phyloP scores from a whole-genome alignment of 2,113 vertebrate genomes.

The Campylomormyrus tamandua region DNA sequence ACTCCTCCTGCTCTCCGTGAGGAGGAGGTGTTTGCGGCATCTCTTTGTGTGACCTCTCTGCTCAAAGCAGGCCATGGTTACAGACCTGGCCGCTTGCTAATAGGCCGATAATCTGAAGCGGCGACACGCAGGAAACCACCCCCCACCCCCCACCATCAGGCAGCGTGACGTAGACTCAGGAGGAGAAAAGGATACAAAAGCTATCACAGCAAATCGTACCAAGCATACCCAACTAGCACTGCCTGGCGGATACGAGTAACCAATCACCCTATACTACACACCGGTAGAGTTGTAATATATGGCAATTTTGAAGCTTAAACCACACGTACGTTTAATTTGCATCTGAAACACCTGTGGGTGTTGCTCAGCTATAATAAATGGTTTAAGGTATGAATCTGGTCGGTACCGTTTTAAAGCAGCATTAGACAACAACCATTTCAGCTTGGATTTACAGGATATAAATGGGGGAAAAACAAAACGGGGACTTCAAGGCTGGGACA shows the following conservation, averaged over 20 bases:
- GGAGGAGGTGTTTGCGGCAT: conserved; percentile 15
- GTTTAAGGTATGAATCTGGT: neutral
- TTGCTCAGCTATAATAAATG: neutral
- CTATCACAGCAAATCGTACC: neutral
- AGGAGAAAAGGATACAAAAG: neutral
- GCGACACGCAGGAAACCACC: neutral
- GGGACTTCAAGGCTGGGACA: neutral
- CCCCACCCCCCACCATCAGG: neutral
- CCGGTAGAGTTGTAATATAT: neutral
- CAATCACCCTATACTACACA: neutral
- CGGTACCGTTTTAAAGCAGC: neutral
- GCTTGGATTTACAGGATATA: neutral
- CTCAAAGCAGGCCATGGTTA: conserved; percentile 38
- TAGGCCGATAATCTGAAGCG: neutral
- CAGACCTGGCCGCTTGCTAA: neutral
- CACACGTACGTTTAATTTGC: neutral
- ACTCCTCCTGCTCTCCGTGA: neutral
- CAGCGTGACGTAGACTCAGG: neutral
- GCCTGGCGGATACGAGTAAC: neutral
- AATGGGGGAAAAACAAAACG: neutral
- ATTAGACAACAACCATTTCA: neutral
- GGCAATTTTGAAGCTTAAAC: neutral
- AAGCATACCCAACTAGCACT: neutral
- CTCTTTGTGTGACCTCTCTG: conserved; percentile 26
- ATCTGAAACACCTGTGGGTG: neutral